Evolutionary conservation across 2,113 vertebrate species (phyloP), one percentile per base, ranked within the genome.

Genomic region (Lota lota): DNA sequence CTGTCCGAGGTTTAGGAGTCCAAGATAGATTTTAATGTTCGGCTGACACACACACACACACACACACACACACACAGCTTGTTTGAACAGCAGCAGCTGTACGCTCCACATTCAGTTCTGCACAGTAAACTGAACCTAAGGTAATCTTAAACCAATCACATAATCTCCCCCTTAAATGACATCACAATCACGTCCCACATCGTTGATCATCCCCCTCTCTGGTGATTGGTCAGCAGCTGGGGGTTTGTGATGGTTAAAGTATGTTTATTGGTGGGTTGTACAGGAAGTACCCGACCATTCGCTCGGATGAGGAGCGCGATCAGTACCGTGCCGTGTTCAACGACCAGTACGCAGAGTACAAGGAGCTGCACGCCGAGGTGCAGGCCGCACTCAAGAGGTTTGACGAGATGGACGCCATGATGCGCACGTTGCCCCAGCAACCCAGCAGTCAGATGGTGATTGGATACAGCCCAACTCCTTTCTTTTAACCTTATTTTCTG

Each of bases 331-430:
- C 97, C 0, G 97, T 99, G 64, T 99, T 99, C 79, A 97, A 98
- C 57, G 97, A 99, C 87, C 97, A 99, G 88, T 98, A 96, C 61
- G 90, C 97, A 0, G 97, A 99, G 79, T 99, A 99, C 89, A 98
- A 97, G 76, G 97, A 99, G 72, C 89, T 99, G 5, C 95, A 95
- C 19, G 33, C 88, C 0, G 97, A 99, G 33, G 94, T 99, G 20
- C 93, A 96, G 51, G 84, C 85, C 0, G 83, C 94, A 7, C 28
- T 93, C 61, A 95, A 91, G 79, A 98, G 93, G 82, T 93, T 99
- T 16, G 91, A 95, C 1, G 93, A 99, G 73, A 90, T 99, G 87
- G 96, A 98, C 36, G 85, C 82, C 0, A 87, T 99, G 87, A 94
- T 99, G 92, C 90, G 87, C 70, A 91, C 90, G 53, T 84, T 99